phyloP scores from a whole-genome alignment of 2,888 invertebrate genomes.

The Bellardia pandia region DNA sequence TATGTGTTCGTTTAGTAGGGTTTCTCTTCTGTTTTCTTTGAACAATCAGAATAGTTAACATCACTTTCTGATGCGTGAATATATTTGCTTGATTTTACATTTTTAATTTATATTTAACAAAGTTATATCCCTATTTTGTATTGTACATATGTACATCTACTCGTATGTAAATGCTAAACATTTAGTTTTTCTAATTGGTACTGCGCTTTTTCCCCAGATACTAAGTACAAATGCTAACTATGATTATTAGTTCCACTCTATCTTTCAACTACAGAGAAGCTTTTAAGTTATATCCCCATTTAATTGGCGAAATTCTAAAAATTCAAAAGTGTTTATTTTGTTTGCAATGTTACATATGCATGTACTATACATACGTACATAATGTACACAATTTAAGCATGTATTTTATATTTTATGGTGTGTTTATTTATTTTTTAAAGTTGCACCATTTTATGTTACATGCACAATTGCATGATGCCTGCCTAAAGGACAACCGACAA shows the following conservation, averaged over 20 bases:
- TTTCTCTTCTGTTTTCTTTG: too few relatives aligned
- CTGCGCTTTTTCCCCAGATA: too few relatives aligned
- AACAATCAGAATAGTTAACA: too few relatives aligned
- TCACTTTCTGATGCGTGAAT: too few relatives aligned
- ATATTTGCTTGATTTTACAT: too few relatives aligned
- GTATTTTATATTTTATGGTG: constrained; percentile 42
- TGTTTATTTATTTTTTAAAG: constrained; percentile 46
- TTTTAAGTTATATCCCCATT: constrained; percentile 22
- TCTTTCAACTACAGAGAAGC: neutral
- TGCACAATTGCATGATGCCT: constrained; percentile 62
- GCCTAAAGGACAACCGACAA: constrained; percentile 24
- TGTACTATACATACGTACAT: too few relatives aligned
- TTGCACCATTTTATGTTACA: constrained; percentile 49
- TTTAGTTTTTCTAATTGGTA: too few relatives aligned
- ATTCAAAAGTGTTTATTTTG: constrained; percentile 5
- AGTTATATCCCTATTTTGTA: too few relatives aligned
- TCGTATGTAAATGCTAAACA: too few relatives aligned
- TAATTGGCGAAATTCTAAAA: constrained; percentile 30
- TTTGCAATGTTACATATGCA: constrained; percentile 11
- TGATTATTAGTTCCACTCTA: neutral
- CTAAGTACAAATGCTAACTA: too few relatives aligned
- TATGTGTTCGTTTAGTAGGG: neutral
- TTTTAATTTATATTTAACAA: too few relatives aligned
- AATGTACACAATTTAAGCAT: neutral
- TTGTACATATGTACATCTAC: too few relatives aligned